Evolutionary conservation across 2,113 vertebrate genomes (phyloP).

Genomic region (Odocoileus hemionus): DNA sequence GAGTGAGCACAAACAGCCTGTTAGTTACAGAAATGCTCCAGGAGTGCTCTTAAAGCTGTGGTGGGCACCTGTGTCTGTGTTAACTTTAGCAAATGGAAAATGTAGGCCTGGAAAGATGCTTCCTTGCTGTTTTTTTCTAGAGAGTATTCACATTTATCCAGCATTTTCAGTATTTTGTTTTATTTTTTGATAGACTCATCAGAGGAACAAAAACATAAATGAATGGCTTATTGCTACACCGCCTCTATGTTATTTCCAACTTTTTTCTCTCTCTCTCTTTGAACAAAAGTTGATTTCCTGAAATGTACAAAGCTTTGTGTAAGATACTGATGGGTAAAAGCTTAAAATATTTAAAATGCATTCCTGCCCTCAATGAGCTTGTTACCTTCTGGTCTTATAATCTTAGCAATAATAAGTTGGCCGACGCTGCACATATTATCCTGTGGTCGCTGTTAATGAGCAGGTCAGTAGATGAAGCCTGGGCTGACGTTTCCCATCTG

Average conservation of each 20-base stretch:
- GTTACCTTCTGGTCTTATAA: background rate
- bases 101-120: background rate
- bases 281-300: background rate
- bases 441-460: background rate
- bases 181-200: background rate
- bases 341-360: background rate
- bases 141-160: background rate
- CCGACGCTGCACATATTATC: rapidly evolving
- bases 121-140: background rate
- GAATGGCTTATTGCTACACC: background rate
- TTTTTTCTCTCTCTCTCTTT: background rate
- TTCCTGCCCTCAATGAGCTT: background rate
- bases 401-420: background rate
- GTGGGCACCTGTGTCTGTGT: background rate
- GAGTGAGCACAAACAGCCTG: background rate
- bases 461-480: background rate
- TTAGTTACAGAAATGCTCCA: background rate
- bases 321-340: background rate
- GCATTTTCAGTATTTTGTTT: background rate
- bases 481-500: background rate
- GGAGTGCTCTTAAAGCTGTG: background rate
- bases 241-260: background rate
- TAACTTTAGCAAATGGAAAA: background rate
- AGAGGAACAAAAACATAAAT: background rate
- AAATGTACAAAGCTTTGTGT: background rate